phyloP scores from a whole-genome alignment of 2,888 invertebrate species.

The Brachylomia viminalis region DNA sequence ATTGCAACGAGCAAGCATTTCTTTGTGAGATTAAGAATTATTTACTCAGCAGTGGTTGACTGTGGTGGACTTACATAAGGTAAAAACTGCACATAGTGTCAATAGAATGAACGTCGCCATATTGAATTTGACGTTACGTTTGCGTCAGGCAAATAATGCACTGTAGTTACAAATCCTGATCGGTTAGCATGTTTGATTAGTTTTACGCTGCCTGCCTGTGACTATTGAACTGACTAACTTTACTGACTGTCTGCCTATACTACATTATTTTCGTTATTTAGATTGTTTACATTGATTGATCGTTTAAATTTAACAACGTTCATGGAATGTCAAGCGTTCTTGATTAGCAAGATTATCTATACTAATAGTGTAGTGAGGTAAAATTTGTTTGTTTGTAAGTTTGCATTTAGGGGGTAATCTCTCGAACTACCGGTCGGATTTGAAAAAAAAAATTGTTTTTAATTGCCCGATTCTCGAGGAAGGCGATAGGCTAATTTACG shows the following conservation, averaged over 20 bases:
- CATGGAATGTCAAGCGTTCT: constrained; percentile 4
- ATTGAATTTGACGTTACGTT: constrained; percentile 24
- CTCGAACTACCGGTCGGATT: too few relatives aligned
- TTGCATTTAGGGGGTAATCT: too few relatives aligned
- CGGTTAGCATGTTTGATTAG: constrained; percentile 51
- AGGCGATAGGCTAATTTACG: too few relatives aligned
- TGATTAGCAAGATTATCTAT: neutral
- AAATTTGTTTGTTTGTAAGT: too few relatives aligned
- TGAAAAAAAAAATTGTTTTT: too few relatives aligned
- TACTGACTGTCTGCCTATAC: neutral
- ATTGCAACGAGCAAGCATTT: neutral
- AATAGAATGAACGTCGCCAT: constrained; percentile 27
- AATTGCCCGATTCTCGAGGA: too few relatives aligned
- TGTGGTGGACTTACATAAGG: neutral
- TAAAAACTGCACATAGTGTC: neutral
- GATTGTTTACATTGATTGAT: neutral
- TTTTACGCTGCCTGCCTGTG: constrained; percentile 23
- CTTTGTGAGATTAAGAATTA: neutral
- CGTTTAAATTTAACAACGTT: neutral
- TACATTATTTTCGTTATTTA: too few relatives aligned
- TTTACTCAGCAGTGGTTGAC: neutral
- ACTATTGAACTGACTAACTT: constrained; percentile 38
- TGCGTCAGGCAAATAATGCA: constrained; percentile 33
- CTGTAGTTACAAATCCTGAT: constrained; percentile 32
- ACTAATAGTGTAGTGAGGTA: too few relatives aligned